Base-by-base conservation (phyloP, 1,140 invertebrate genomes). In the Bombus soroeensis region DNA sequence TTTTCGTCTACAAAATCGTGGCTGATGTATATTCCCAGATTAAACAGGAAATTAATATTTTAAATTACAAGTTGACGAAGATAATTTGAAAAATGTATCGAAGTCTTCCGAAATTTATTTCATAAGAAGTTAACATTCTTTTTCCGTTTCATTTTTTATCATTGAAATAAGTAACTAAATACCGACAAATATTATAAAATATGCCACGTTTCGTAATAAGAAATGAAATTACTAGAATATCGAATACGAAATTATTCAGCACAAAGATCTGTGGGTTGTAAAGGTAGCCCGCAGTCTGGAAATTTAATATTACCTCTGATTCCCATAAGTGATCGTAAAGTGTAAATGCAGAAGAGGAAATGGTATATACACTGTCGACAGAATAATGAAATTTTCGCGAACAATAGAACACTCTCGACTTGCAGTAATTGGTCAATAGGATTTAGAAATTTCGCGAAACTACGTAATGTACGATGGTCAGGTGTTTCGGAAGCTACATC, bases 341-440 rank as follows among this genome's bases (percentile, higher is more conserved):
- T 41, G 18, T 39, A 28, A 72, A 53, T n/a, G 9, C 28, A 4
- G 39, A 6, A 28, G 43, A 22, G 53, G 72, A 28, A 12, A 62
- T 15, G 15, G 62, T 68, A 32, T 12, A n/a, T 41, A 73, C 43
- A n/a, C 22, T 68, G 81, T 66, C 64, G 22, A 22, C 22, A 12
- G 9, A 73, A 25, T 66, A 76, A 83, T 64, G 32, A 47, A 66
- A 76, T 83, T 76, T 47, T 53, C 57, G 25, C 4, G 59, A 76
- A 77, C 81, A 83, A 66, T 83, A 43, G 81, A 12, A 53, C 41
- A 68, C 43, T 12, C 34, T 25, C 22, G n/a, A 68, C 75, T 76
- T 25, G 73, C 25, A 77, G 28, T 76, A 76, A 83, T 75, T 83
- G 43, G 62, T 53, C 59, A 66, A 83, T 83, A 6, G 81, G 71